Percentiles rank a stretch among this genome's conserved stretches.
Evolutionary conservation across 2,888 invertebrate genomes (phyloP).

Genomic region (Graphium colonna): DNA sequence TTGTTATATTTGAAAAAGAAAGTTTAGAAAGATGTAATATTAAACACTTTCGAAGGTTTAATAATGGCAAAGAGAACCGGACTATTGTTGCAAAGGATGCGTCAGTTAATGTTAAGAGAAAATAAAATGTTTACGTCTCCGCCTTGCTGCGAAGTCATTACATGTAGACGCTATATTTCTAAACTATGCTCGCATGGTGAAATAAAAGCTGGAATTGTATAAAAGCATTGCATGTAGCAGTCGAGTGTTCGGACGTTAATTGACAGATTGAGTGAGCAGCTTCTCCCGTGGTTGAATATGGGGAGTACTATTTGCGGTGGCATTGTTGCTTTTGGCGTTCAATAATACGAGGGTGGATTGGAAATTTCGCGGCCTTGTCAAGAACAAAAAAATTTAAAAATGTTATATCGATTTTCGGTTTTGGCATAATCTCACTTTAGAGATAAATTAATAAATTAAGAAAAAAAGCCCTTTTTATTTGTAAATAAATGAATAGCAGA

Average conservation of each 20-base stretch:
- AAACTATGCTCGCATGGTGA: not conserved
- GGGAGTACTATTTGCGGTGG: conserved; percentile 30
- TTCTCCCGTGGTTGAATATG: conserved; percentile 36
- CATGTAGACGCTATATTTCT: conserved; percentile 14
- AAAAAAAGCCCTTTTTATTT: too few relatives aligned
- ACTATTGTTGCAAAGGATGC: too few relatives aligned
- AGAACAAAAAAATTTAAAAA: not conserved
- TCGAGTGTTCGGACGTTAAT: conserved; percentile 47
- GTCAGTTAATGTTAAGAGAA: too few relatives aligned
- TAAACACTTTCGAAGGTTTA: too few relatives aligned
- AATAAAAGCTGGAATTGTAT: conserved; percentile 26
- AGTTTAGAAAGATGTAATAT: too few relatives aligned
- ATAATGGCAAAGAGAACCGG: too few relatives aligned
- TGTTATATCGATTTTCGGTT: too few relatives aligned
- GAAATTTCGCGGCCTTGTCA: not conserved
- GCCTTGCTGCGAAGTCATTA: conserved; percentile 17
- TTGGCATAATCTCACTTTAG: too few relatives aligned
- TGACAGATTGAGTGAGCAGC: conserved; percentile 68
- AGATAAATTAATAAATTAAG: too few relatives aligned
- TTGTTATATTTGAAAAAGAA: too few relatives aligned
- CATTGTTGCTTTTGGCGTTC: conserved; percentile 1
- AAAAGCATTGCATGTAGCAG: conserved; percentile 39
- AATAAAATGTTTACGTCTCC: too few relatives aligned
- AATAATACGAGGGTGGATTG: not conserved
- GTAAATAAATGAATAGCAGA: too few relatives aligned